phyloP scores from a whole-genome alignment of 2,888 invertebrate genomes.

The Drosophila merina region DNA sequence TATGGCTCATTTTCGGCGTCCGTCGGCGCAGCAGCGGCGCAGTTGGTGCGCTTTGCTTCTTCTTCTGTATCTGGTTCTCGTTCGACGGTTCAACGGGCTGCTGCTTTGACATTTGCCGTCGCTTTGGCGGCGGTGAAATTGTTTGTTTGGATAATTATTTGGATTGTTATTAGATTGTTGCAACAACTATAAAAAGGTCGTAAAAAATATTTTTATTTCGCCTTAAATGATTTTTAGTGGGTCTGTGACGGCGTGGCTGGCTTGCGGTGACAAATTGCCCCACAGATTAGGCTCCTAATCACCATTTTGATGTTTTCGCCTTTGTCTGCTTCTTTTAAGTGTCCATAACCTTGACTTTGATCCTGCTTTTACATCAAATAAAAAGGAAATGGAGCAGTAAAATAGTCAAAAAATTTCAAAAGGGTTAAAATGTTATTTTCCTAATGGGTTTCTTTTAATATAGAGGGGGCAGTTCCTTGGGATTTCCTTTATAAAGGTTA shows the following conservation, averaged over 20 bases:
- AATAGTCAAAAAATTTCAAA: not conserved
- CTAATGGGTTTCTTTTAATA: not conserved
- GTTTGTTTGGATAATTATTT: constrained; percentile 81
- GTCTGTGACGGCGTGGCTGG: constrained; percentile 59
- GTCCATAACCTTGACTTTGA: constrained; percentile 5
- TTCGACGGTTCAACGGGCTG: constrained; percentile 18
- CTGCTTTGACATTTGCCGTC: constrained; percentile 62
- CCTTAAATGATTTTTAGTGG: constrained; percentile 78
- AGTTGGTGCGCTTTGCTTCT: constrained; percentile 14
- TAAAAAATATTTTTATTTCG: constrained; percentile 79
- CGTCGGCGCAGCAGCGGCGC: constrained; percentile 53
- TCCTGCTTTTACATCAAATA: not conserved
- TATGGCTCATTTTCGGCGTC: constrained; percentile 74
- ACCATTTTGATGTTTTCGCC: constrained; percentile 50
- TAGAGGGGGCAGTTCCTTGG: not conserved
- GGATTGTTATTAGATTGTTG: constrained; percentile 82
- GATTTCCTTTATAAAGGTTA: not conserved
- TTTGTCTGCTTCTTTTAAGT: constrained; percentile 28
- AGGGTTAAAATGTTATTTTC: not conserved
- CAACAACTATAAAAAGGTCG: constrained; percentile 80
- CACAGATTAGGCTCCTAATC: constrained; percentile 73
- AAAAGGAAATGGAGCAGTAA: not conserved
- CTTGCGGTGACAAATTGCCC: constrained; percentile 77
- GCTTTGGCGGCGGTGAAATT: constrained; percentile 73
- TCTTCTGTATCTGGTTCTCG: constrained; percentile 7